A percentile compares a stretch with the other conserved stretches of the same genome.
Conservation (phyloP, 2,113 vertebrate species). For the Pristiophorus japonicus region DNA sequence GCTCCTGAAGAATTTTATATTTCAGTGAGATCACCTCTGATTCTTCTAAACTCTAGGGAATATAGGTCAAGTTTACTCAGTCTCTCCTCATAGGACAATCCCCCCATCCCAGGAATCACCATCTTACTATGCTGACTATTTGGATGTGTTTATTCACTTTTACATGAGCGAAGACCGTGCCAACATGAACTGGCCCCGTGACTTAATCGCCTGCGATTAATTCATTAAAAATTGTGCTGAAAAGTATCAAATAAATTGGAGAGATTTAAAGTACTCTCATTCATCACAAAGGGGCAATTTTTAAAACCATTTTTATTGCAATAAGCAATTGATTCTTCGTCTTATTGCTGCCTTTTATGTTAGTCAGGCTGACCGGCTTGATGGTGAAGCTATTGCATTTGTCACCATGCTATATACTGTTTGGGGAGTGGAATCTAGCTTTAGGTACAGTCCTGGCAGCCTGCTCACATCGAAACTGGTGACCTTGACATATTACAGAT, state of each 20-base stretch:
- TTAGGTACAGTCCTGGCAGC: neutral
- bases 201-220: neutral
- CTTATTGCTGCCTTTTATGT: neutral
- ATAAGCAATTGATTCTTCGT: neutral
- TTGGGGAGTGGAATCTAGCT: neutral
- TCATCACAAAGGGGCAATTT: neutral
- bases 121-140: neutral
- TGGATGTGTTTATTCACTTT: neutral
- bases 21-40: too few relatives aligned
- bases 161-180: neutral
- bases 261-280: neutral
- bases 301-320: neutral
- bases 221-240: neutral
- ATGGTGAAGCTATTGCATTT: neutral
- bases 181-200: too few relatives aligned
- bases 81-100: too few relatives aligned
- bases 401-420: neutral
- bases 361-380: neutral
- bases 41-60: too few relatives aligned
- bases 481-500: too few relatives aligned
- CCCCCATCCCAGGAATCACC: neutral
- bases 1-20: too few relatives aligned
- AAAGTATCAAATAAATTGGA: neutral
- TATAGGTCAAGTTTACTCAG: too few relatives aligned
- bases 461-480: too few relatives aligned